phyloP scores from a whole-genome alignment of 92 coral and sea anemone species.

The Siderastrea radians region DNA sequence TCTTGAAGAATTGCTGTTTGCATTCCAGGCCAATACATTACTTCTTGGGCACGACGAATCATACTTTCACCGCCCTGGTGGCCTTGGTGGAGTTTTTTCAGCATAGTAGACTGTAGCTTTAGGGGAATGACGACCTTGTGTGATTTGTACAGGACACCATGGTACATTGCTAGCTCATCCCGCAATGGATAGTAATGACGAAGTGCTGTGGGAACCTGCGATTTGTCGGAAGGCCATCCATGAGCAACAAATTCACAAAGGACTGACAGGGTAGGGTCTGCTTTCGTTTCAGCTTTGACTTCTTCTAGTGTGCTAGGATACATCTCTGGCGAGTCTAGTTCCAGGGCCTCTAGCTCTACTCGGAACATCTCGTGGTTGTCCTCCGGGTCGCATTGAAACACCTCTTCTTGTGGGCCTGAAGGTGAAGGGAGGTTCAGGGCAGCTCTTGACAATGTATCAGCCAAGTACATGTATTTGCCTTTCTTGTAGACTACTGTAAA shows the following conservation, averaged over 20 bases:
- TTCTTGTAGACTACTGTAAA: too few species aligned
- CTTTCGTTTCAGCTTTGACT: neutral
- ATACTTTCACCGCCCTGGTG: too few species aligned
- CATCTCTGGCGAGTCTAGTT: conserved; percentile 4
- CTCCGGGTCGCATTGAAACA: conserved; percentile 25
- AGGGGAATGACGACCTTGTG: too few species aligned
- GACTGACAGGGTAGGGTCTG: neutral
- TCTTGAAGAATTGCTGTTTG: neutral
- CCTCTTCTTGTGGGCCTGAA: conserved; percentile 14
- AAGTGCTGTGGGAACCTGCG: conserved; percentile 13
- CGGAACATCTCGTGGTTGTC: neutral
- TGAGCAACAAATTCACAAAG: conserved; percentile 14
- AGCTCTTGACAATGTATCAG: too few species aligned
- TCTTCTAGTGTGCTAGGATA: neutral
- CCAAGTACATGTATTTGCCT: too few species aligned
- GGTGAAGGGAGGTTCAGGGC: neutral
- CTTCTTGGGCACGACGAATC: too few species aligned
- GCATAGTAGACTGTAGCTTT: too few species aligned
- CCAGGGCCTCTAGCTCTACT: conserved; percentile 11
- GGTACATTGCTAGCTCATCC: neutral
- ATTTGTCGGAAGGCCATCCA: conserved; percentile 29
- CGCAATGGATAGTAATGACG: neutral
- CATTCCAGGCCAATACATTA: too few species aligned
- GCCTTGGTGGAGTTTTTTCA: too few species aligned
- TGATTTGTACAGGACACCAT: too few species aligned